Percentiles rank a stretch among this genome's conserved stretches.
phyloP scores from a whole-genome alignment of 2,888 invertebrate genomes.

The Drosophila ustulata region DNA sequence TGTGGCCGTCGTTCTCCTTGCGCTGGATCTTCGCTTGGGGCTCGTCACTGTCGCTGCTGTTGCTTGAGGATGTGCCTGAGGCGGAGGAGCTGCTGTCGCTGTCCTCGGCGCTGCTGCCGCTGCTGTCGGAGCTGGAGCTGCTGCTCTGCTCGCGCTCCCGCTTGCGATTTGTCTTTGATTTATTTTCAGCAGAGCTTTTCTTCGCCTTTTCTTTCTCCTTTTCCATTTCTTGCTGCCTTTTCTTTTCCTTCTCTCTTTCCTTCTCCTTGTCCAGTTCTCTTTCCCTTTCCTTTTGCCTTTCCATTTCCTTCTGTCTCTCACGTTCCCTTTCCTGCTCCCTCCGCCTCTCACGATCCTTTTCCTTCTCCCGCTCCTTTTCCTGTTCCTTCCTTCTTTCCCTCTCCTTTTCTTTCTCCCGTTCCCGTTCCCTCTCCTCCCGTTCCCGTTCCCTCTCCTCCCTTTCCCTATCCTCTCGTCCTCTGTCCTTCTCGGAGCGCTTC shows the following conservation, averaged over 20 bases:
- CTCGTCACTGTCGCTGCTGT: constrained; percentile 55
- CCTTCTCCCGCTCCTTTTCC: constrained; percentile 22
- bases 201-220: constrained; percentile 37
- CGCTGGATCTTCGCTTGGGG: constrained; percentile 47
- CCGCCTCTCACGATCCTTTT: constrained; percentile 34
- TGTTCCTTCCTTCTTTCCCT: constrained; percentile 13
- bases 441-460: constrained; percentile 44
- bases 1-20: constrained; percentile 35
- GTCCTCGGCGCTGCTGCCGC: constrained; percentile 38
- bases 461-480: constrained; percentile 24
- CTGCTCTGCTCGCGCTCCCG: constrained; percentile 53
- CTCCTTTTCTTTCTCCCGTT: constrained; percentile 24
- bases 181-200: constrained; percentile 56
- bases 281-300: constrained; percentile 52
- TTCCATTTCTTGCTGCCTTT: constrained; percentile 4
- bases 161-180: constrained; percentile 50
- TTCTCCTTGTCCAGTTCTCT: constrained; percentile 9
- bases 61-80: constrained; percentile 45
- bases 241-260: constrained; percentile 35
- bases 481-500: constrained; percentile 24
- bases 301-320: constrained; percentile 29
- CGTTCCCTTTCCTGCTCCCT: constrained; percentile 28
- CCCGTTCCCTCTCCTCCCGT: constrained; percentile 21
- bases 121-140: constrained; percentile 37
- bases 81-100: constrained; percentile 42